Conservation (phyloP, 2,888 invertebrate genomes). For the Arctia plantaginis region DNA sequence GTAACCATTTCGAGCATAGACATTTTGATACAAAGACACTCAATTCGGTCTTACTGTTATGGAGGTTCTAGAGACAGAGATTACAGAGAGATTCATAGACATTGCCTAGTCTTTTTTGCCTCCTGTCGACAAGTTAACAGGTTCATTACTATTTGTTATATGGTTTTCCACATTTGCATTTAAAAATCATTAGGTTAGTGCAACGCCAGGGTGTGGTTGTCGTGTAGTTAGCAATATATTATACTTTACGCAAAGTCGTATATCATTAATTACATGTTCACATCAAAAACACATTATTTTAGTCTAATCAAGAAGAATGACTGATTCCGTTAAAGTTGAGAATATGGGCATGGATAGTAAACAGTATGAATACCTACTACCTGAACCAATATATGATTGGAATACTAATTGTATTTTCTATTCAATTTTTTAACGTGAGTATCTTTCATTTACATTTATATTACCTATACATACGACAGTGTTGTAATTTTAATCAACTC, state of each 20-base stretch:
- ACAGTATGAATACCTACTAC: slow-evolving; percentile 6
- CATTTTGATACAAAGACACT: neutral
- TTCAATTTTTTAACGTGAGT: slow-evolving; percentile 11
- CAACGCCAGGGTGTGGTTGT: neutral
- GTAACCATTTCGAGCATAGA: too few species aligned
- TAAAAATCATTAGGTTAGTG: neutral
- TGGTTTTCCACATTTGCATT: neutral
- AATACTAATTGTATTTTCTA: slow-evolving; percentile 33
- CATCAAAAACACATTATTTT: neutral
- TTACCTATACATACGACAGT: slow-evolving; percentile 10
- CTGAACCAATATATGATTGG: slow-evolving; percentile 21
- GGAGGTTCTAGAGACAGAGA: neutral
- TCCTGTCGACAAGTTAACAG: neutral
- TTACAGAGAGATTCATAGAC: neutral
- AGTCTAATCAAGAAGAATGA: slow-evolving; percentile 19
- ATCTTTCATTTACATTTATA: slow-evolving; percentile 5
- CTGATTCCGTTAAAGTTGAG: slow-evolving; percentile 16
- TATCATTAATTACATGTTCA: neutral
- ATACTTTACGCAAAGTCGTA: neutral
- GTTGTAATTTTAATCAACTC: slow-evolving; percentile 21
- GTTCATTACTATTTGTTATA: neutral
- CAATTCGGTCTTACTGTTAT: neutral
- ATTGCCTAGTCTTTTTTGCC: neutral
- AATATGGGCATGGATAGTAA: neutral
- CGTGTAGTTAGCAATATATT: neutral